Base-by-base conservation (phyloP, 2,888 invertebrate genomes). In the Brachyptera putata region DNA sequence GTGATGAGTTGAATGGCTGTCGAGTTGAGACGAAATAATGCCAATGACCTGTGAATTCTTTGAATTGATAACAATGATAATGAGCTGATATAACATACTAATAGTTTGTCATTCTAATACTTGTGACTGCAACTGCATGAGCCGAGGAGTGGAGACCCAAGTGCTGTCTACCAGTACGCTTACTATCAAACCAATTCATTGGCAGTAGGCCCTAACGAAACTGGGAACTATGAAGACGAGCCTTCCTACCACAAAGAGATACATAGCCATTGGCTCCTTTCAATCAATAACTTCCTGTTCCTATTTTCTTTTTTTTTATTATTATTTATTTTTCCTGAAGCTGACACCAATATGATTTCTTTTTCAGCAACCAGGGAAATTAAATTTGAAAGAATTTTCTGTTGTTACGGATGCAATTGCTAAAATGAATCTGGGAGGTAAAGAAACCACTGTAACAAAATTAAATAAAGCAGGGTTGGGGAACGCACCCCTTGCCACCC, bases 351-450 rank as follows among this genome's bases (percentile, higher is more conserved):
- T 58, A 49, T 49, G 34, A 21, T 22, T 57, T 61, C 50, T 53
- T 57, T 63, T 71, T 25, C 72, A 87, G 83, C 91, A 92, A 84
- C 92, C 93, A 14, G 93, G 93, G 61, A 92, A 92, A 77, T 76
- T 94, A 72, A 92, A 94, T 73, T 79, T 92, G 80, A 91, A 90
- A 75, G 91, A 92, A 74, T 94, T 88, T 74, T 87, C 89, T 53
- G 84, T 91, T 75, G 91, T 94, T 62, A 91, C 91, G 69, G 91
- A 93, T 72, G 92, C 91, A 3, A 84, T 94, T 49, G 84, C 82
- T 75, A 77, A 83, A 70, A 77, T 83, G 85, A 82, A 86, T 79
- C 82, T 85, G 79, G 82, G 65, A 71, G 80, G 68, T 72, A 80
- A 69, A 67, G 77, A 77, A 68, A 73, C 74, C 68, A 67, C 69